A percentile compares a stretch with the other conserved stretches of the same genome.
Conservation (phyloP, 1,140 invertebrate species). For the Bombus polaris region DNA sequence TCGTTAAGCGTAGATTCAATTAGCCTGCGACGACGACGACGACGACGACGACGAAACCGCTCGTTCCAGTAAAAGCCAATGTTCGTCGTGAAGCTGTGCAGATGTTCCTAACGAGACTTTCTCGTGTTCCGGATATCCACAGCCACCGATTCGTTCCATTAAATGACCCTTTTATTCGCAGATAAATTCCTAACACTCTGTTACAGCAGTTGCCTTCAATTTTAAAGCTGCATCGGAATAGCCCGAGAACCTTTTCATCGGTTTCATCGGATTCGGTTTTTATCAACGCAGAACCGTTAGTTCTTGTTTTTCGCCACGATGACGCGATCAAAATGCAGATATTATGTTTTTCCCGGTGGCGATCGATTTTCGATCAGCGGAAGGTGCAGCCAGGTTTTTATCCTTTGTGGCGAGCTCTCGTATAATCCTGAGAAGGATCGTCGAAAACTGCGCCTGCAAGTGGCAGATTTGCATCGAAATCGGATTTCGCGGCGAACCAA, state of each 20-base stretch:
- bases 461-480: slow-evolving; percentile 44
- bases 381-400: neutral
- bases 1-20: slow-evolving; percentile 31
- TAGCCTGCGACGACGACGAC: slow-evolving; percentile 7
- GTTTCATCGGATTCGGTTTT: neutral
- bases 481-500: slow-evolving; percentile 30
- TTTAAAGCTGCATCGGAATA: neutral
- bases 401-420: neutral
- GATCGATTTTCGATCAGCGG: slow-evolving; percentile 38
- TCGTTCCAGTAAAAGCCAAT: neutral
- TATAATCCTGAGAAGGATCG: slow-evolving; percentile 21
- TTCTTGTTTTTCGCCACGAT: neutral
- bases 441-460: slow-evolving; percentile 6
- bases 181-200: neutral
- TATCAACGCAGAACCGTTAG: slow-evolving; percentile 9
- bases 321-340: neutral
- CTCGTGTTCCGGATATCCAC: slow-evolving; percentile 20
- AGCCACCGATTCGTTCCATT: neutral
- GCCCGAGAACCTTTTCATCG: neutral
- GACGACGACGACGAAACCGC: neutral
- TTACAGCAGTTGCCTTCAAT: neutral
- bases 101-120: slow-evolving; percentile 36
- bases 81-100: slow-evolving; percentile 6
- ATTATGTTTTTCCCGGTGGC: neutral
- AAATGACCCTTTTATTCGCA: neutral